Conservation (phyloP, 2,888 invertebrate species). For the Lathronympha strigana region DNA sequence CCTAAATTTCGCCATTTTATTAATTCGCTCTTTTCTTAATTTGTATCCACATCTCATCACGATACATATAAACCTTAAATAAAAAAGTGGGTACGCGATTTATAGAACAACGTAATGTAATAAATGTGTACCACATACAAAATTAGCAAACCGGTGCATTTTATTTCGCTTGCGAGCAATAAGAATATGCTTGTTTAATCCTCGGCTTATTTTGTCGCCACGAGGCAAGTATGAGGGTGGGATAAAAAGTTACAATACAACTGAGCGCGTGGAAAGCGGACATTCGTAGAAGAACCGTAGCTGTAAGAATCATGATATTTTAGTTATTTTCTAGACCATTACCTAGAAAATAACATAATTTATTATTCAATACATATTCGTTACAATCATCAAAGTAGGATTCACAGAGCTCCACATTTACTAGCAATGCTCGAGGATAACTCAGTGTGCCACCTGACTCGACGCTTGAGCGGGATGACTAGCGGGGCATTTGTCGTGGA, state of each 20-base stretch:
- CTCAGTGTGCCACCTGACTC: no score
- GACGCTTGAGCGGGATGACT: no score
- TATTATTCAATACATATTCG: no score
- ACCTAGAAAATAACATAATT: no score
- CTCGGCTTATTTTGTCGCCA: conserved; percentile 28
- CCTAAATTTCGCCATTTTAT: no score
- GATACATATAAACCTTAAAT: neutral
- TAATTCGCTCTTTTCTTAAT: no score
- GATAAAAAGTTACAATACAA: conserved; percentile 54
- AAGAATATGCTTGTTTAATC: conserved; percentile 30
- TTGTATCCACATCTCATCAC: neutral
- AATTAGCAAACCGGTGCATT: conserved; percentile 12
- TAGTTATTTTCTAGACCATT: neutral
- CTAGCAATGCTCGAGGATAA: no score
- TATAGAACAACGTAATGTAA: neutral
- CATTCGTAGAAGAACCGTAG: conserved; percentile 60
- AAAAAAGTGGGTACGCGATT: neutral
- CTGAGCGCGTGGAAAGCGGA: conserved; percentile 54
- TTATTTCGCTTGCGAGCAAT: conserved; percentile 19
- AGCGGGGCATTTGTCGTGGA: no score
- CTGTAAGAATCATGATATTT: conserved; percentile 58
- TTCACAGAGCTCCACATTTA: no score
- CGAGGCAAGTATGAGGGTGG: conserved; percentile 41
- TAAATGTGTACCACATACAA: neutral
- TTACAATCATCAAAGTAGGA: no score